Conservation (phyloP, 1,140 invertebrate genomes). For the Temnothorax longispinosus region DNA sequence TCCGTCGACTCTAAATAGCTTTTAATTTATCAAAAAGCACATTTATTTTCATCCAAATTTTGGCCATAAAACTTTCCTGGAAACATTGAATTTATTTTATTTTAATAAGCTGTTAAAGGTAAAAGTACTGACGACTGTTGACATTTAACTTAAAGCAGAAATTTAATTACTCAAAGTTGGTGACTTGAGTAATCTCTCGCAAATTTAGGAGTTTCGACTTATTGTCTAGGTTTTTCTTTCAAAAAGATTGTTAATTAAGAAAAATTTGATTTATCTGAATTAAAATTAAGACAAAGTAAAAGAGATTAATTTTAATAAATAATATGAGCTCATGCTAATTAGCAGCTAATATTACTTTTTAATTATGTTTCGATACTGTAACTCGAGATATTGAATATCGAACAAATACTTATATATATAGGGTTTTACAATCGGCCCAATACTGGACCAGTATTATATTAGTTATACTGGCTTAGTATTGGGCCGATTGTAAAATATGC, state of each 20-base stretch:
- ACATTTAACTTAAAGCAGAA: constrained; percentile 36
- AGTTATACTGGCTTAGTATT: too few species aligned
- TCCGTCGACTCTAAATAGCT: constrained; percentile 38
- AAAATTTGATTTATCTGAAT: not conserved
- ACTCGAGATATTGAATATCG: not conserved
- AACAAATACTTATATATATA: not conserved
- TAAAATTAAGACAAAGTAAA: not conserved
- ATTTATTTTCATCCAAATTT: constrained; percentile 55
- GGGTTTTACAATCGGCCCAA: too few species aligned
- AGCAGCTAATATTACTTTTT: not conserved
- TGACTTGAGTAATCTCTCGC: constrained; percentile 39
- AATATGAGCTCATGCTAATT: not conserved
- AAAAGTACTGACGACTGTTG: constrained; percentile 24
- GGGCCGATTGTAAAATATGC: not conserved
- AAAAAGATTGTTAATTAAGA: not conserved
- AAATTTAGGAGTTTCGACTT: constrained; percentile 49
- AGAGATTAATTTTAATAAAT: not conserved
- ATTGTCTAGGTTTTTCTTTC: constrained; percentile 1
- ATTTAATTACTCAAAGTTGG: constrained; percentile 67
- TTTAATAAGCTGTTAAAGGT: constrained; percentile 59
- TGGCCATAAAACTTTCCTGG: constrained; percentile 15
- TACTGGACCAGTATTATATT: too few species aligned
- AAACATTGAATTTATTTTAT: constrained; percentile 51
- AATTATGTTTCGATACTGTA: not conserved
- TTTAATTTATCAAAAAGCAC: constrained; percentile 51